phyloP scores from a whole-genome alignment of 2,888 invertebrate species.

The Melanophora roralis region DNA sequence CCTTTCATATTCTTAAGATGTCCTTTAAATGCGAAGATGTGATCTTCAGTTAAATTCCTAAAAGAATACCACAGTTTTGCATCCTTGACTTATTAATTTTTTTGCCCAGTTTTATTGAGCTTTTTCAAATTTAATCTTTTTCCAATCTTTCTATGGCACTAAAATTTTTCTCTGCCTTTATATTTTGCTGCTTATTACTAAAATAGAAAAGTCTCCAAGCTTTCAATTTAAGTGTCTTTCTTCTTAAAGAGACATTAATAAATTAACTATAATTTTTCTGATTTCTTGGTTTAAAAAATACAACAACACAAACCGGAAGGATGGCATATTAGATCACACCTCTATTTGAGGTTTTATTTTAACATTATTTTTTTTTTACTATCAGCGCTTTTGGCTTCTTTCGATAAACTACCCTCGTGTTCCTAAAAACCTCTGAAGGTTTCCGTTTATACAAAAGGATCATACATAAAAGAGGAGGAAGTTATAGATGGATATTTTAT shows the following conservation, averaged over 20 bases:
- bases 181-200: background rate
- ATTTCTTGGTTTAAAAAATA: constrained; percentile 9
- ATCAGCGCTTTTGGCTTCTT: background rate
- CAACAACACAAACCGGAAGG: constrained; percentile 66
- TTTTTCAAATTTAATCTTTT: too few relatives aligned
- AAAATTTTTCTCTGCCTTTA: too few relatives aligned
- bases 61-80: too few relatives aligned
- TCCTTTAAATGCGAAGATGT: too few relatives aligned
- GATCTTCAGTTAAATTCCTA: too few relatives aligned
- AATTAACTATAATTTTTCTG: constrained; percentile 50
- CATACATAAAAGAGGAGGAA: constrained; percentile 28
- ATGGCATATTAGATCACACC: constrained; percentile 72
- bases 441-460: constrained; percentile 14
- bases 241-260: constrained; percentile 54
- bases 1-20: too few relatives aligned
- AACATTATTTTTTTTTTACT: background rate
- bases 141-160: too few relatives aligned
- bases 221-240: background rate
- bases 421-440: constrained; percentile 15
- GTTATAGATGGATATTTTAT: background rate
- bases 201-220: background rate
- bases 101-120: too few relatives aligned
- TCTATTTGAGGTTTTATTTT: constrained; percentile 70
- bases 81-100: too few relatives aligned
- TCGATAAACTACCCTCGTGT: constrained; percentile 16